These are phyloP conservation scores for Odontothrips loti DNA, from an alignment of 2,888 invertebrate species.

Conservation along the genomic window DNA sequence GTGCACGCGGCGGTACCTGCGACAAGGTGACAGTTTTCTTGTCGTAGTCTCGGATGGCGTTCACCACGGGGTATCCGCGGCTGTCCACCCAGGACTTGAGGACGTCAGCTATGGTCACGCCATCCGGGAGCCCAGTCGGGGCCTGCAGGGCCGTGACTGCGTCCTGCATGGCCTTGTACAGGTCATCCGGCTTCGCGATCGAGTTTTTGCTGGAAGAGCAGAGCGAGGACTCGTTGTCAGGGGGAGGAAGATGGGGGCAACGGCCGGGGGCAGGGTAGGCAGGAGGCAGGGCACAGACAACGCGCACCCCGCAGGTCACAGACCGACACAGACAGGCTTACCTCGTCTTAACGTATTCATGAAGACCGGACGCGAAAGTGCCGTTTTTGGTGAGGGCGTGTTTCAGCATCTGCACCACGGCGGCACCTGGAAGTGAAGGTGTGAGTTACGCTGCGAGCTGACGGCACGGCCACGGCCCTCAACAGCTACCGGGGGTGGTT, in stretches of 20 bases:
- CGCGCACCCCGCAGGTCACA: no score
- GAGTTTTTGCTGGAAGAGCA: background rate
- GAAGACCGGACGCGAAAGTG: background rate
- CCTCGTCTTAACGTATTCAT: no score
- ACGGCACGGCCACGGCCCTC: no score
- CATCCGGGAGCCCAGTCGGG: background rate
- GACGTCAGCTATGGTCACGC: conserved; percentile 53
- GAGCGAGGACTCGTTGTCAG: background rate
- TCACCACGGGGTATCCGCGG: conserved; percentile 63
- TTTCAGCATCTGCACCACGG: conserved; percentile 6
- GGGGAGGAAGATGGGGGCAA: no score
- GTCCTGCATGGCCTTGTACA: background rate
- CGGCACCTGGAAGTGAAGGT: background rate
- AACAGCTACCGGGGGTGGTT: no score
- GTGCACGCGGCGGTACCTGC: conserved; percentile 47
- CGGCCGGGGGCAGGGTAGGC: no score
- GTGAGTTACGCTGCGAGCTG: no score
- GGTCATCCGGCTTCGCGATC: background rate
- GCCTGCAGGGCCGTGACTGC: background rate
- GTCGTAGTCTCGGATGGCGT: conserved; percentile 54
- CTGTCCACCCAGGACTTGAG: conserved; percentile 71
- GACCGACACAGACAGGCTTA: no score
- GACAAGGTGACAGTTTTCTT: conserved; percentile 48
- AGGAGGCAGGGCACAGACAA: no score
- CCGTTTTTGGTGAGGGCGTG: background rate